Conservation (phyloP, 2,113 vertebrate genomes). For the Plotosus lineatus region DNA sequence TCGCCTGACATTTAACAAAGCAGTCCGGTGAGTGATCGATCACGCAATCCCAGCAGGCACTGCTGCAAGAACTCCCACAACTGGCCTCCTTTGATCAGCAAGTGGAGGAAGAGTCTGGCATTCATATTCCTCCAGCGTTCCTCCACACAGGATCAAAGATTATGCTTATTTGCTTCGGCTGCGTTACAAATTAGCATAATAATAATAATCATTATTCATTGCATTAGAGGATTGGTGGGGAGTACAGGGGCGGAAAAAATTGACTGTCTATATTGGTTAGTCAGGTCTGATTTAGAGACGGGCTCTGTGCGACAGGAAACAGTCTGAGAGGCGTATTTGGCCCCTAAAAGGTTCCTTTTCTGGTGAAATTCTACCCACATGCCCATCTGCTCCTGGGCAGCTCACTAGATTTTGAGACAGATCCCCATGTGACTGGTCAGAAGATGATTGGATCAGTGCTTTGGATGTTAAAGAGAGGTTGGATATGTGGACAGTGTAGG, state of each 20-base stretch:
- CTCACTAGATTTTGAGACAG: slow-evolving; percentile 16
- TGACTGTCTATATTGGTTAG: slow-evolving; percentile 19
- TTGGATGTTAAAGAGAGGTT: not conserved
- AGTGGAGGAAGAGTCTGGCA: not conserved
- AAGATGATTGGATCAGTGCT: not conserved
- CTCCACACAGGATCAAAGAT: not conserved
- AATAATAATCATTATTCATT: not conserved
- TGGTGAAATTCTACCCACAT: slow-evolving; percentile 5
- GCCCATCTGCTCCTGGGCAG: slow-evolving; percentile 9
- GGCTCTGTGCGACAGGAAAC: not conserved
- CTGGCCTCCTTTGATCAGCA: not conserved
- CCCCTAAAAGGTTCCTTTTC: not conserved
- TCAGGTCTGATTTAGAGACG: slow-evolving; percentile 10
- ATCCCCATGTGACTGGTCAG: not conserved
- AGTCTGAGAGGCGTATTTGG: not conserved
- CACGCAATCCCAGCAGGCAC: not conserved
- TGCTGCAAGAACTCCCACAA: not conserved
- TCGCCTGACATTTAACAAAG: not conserved
- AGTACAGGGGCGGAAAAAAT: slow-evolving; percentile 3
- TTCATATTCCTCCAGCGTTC: not conserved
- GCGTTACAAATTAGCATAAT: slow-evolving; percentile 3
- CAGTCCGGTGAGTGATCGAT: not conserved
- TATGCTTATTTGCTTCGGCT: slow-evolving; percentile 1
- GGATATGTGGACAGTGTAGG: slow-evolving; percentile 2
- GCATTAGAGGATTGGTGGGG: not conserved